These are phyloP conservation scores for Drosophila pseudoobscura DNA, from an alignment of 1,140 invertebrate genomes.

Conservation along the genomic window DNA sequence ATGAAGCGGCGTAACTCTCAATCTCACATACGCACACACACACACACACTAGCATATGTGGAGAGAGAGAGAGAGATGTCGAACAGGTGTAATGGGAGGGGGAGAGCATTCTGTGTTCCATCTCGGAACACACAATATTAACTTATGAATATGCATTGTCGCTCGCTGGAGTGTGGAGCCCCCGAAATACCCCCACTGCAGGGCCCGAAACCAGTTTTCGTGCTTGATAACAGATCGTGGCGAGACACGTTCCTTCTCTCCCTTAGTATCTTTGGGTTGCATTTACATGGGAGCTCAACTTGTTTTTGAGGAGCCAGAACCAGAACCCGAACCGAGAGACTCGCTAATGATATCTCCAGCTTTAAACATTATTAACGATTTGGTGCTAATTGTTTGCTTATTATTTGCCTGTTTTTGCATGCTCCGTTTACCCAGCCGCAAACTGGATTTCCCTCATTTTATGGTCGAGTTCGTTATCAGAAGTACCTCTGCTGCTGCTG, in stretches of 20 bases:
- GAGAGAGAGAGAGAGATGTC: too few relatives aligned
- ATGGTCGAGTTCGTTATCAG: not conserved
- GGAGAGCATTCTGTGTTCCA: slow-evolving; percentile 9
- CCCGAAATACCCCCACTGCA: slow-evolving; percentile 9
- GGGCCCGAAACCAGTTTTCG: slow-evolving; percentile 27
- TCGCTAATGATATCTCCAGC: slow-evolving; percentile 43
- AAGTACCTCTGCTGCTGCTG: not conserved
- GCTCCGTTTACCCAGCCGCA: slow-evolving; percentile 1
- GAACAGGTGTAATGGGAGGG: slow-evolving; percentile 13
- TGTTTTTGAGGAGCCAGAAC: slow-evolving; percentile 13
- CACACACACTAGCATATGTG: too few relatives aligned
- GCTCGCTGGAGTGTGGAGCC: slow-evolving; percentile 9
- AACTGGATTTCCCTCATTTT: not conserved
- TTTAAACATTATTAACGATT: slow-evolving; percentile 47
- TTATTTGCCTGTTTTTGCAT: slow-evolving; percentile 42
- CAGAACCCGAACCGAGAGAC: not conserved
- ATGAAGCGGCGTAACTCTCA: slow-evolving; percentile 15
- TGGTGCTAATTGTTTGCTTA: slow-evolving; percentile 52
- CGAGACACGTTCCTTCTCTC: not conserved
- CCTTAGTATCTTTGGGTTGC: slow-evolving; percentile 21
- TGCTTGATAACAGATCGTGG: slow-evolving; percentile 26
- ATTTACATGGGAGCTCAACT: slow-evolving; percentile 30
- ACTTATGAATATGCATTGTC: not conserved
- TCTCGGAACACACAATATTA: slow-evolving; percentile 32
- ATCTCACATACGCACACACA: too few relatives aligned